These are phyloP conservation scores for Ivindomyrus marchei DNA, from an alignment of 2,113 vertebrate species.

Conservation along the genomic window DNA sequence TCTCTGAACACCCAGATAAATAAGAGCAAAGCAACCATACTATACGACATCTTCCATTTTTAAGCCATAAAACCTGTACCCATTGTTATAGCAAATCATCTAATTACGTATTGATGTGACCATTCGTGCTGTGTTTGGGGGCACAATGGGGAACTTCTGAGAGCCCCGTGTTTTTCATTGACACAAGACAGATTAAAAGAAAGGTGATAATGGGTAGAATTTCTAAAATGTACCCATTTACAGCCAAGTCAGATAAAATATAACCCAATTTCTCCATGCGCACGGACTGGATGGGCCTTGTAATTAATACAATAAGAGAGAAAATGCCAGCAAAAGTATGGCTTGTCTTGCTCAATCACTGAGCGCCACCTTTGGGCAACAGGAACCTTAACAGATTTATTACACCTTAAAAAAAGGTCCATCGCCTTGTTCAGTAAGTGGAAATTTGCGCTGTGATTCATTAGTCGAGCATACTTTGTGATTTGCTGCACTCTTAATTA, in stretches of 20 bases:
- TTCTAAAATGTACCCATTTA: neutral
- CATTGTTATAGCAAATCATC: neutral
- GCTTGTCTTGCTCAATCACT: neutral
- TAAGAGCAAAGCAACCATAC: neutral
- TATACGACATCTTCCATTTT: neutral
- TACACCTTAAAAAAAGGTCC: neutral
- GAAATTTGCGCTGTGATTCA: neutral
- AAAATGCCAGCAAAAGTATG: neutral
- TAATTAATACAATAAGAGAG: neutral
- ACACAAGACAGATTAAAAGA: neutral
- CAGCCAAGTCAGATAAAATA: neutral
- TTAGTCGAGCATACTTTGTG: neutral
- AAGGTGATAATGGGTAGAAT: neutral
- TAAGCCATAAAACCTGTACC: neutral
- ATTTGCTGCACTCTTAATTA: neutral
- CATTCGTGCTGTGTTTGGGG: neutral
- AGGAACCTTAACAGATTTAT: neutral
- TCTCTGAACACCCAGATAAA: neutral
- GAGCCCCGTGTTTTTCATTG: neutral
- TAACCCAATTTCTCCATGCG: neutral
- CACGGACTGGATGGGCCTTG: neutral
- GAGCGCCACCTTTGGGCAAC: neutral
- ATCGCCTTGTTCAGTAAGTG: neutral
- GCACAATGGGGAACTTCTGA: neutral
- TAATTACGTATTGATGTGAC: neutral